Evolutionary conservation across 1,140 invertebrate genomes (phyloP).

Genomic region (Anadara kagoshimensis): DNA sequence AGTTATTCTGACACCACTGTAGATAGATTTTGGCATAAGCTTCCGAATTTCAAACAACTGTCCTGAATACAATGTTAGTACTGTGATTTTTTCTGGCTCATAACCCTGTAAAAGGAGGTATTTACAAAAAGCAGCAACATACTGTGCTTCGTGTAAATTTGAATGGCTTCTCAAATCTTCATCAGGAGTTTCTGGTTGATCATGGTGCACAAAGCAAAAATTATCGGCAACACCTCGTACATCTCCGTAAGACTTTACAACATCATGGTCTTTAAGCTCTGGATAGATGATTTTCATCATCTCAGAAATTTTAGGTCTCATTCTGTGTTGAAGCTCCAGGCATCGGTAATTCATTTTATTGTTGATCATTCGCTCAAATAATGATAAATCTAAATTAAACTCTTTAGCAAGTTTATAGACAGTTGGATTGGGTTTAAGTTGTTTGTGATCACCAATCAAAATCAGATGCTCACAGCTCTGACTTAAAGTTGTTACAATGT

Average conservation of each 20-base stretch:
- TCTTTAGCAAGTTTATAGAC: slow-evolving; percentile 65
- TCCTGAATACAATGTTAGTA: slow-evolving; percentile 71
- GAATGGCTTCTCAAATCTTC: slow-evolving; percentile 64
- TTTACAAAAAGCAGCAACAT: slow-evolving; percentile 55
- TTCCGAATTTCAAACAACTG: slow-evolving; percentile 64
- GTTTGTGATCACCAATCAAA: slow-evolving; percentile 84
- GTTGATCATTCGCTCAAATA: slow-evolving; percentile 73
- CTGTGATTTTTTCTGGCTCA: slow-evolving; percentile 64
- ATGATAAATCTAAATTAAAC: slow-evolving; percentile 72
- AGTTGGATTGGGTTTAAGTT: slow-evolving; percentile 73
- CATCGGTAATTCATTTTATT: slow-evolving; percentile 66
- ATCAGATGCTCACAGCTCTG: slow-evolving; percentile 85
- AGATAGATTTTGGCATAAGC: slow-evolving; percentile 49
- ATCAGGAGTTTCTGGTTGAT: slow-evolving; percentile 53
- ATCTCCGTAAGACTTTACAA: slow-evolving; percentile 58
- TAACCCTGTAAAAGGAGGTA: slow-evolving; percentile 73
- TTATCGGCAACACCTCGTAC: slow-evolving; percentile 68
- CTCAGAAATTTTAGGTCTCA: slow-evolving; percentile 68
- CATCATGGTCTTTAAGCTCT: slow-evolving; percentile 61
- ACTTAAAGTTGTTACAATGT: slow-evolving; percentile 76
- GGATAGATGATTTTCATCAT: slow-evolving; percentile 72
- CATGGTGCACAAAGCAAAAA: slow-evolving; percentile 72
- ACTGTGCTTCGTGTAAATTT: slow-evolving; percentile 69
- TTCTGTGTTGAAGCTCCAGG: slow-evolving; percentile 57
- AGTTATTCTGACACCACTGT: slow-evolving; percentile 74